Percentiles rank a stretch among this genome's conserved stretches.
Conservation (phyloP, 2,888 invertebrate genomes). For the Saturnia japonica region DNA sequence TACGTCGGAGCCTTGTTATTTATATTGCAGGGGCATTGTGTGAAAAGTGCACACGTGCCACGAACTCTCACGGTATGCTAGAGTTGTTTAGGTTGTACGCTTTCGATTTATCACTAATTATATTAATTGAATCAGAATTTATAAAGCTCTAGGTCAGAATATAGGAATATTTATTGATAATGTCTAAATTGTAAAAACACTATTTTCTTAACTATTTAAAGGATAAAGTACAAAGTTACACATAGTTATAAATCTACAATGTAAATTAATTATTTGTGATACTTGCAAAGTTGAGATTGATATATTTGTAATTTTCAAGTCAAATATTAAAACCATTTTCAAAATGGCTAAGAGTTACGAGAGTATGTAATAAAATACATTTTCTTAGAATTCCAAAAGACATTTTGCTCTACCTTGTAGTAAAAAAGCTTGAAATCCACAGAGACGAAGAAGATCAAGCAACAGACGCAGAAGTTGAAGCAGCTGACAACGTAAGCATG, state of each 20-base stretch:
- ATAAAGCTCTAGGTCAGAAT: no score
- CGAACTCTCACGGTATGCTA: conserved; percentile 19
- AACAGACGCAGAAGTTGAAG: conserved; percentile 56
- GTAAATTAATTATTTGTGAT: neutral
- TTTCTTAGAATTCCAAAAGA: no score
- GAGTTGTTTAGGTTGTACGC: neutral
- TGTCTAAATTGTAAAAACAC: no score
- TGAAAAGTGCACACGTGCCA: conserved; percentile 24
- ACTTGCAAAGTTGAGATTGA: neutral
- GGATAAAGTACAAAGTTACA: neutral
- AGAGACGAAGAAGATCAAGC: conserved; percentile 55
- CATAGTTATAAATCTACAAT: neutral
- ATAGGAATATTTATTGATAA: neutral
- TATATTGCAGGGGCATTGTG: conserved; percentile 42
- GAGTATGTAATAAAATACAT: no score
- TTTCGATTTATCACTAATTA: conserved; percentile 23
- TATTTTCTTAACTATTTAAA: neutral
- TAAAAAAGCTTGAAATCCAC: neutral
- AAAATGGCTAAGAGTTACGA: no score
- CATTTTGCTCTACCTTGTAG: no score
- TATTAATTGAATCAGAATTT: neutral
- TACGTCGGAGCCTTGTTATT: conserved; percentile 5
- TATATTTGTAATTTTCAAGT: neutral
- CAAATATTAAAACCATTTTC: no score
- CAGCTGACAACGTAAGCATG: conserved; percentile 52